Conservation (phyloP, 1,140 invertebrate genomes). For the Pseudomyrmex sp. region DNA sequence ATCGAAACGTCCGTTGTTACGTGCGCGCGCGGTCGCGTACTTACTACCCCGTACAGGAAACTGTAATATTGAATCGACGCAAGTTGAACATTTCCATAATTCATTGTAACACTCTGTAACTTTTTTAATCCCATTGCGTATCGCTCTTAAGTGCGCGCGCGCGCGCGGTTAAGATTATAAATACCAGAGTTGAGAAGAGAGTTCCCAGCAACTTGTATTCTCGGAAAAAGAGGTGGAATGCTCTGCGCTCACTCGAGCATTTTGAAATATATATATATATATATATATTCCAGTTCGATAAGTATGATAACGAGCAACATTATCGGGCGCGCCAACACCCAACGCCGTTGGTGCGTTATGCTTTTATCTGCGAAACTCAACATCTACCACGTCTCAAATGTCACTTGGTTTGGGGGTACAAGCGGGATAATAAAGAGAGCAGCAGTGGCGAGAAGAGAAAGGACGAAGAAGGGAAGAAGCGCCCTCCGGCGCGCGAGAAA, state of each 20-base stretch:
- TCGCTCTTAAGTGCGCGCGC: neutral
- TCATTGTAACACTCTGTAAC: neutral
- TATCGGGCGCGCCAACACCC: no score
- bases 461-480: conserved; percentile 30
- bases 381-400: neutral
- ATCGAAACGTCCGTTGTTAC: conserved; percentile 54
- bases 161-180: neutral
- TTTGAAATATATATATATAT: neutral
- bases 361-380: neutral
- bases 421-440: conserved; percentile 71
- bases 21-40: conserved; percentile 42
- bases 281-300: neutral
- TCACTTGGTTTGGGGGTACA: conserved; percentile 23
- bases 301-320: neutral
- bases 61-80: conserved; percentile 1
- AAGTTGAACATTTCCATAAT: neutral
- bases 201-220: neutral
- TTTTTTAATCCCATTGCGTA: neutral
- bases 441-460: conserved; percentile 63
- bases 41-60: conserved; percentile 3
- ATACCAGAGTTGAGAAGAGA: neutral
- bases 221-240: no score
- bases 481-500: conserved; percentile 47
- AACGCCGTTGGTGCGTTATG: neutral
- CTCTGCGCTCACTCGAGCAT: neutral